Evolutionary conservation across 2,888 invertebrate species (phyloP).

Genomic region (Amblyjoppa proteus): DNA sequence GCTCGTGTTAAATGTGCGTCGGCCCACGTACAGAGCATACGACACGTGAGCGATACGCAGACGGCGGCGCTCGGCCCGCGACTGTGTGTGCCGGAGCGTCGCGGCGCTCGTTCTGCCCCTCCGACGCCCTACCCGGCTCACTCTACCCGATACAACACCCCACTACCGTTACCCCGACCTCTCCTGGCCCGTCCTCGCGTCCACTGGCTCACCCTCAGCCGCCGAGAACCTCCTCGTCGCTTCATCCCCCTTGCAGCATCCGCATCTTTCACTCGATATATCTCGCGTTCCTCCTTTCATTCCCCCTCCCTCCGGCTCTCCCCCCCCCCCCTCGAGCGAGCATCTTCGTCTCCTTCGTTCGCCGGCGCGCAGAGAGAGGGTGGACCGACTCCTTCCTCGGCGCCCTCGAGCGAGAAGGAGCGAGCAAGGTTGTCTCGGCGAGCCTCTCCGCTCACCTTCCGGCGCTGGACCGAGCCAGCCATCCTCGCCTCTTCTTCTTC

Average conservation of each 20-base stretch:
- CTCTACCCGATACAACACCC: conserved; percentile 55
- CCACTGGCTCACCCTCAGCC: conserved; percentile 56
- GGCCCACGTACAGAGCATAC: conserved; percentile 41
- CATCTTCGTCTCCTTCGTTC: conserved; percentile 29
- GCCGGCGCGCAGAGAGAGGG: conserved; percentile 29
- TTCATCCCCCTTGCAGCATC: conserved; percentile 43
- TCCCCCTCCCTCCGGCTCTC: not conserved
- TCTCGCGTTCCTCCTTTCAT: conserved; percentile 32
- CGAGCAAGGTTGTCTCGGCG: not conserved
- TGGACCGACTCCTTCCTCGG: conserved; percentile 41
- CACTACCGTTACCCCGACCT: conserved; percentile 69
- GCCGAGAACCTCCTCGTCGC: conserved; percentile 54
- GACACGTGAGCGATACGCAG: conserved; percentile 74
- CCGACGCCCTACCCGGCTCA: conserved; percentile 72
- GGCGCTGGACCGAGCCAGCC: conserved; percentile 40
- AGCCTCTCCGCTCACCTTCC: conserved; percentile 45
- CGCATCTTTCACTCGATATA: conserved; percentile 33
- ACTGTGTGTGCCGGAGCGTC: conserved; percentile 83
- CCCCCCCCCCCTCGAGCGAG: not conserved
- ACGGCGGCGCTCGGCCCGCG: conserved; percentile 84
- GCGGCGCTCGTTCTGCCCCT: conserved; percentile 84
- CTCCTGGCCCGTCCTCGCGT: conserved; percentile 68
- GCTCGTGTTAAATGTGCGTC: not conserved
- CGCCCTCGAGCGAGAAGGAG: not conserved
- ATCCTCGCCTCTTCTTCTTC: conserved; percentile 55